Percentiles rank a stretch among this genome's conserved stretches.
phyloP scores from a whole-genome alignment of 2,888 invertebrate genomes.

The Limenitis camilla region DNA sequence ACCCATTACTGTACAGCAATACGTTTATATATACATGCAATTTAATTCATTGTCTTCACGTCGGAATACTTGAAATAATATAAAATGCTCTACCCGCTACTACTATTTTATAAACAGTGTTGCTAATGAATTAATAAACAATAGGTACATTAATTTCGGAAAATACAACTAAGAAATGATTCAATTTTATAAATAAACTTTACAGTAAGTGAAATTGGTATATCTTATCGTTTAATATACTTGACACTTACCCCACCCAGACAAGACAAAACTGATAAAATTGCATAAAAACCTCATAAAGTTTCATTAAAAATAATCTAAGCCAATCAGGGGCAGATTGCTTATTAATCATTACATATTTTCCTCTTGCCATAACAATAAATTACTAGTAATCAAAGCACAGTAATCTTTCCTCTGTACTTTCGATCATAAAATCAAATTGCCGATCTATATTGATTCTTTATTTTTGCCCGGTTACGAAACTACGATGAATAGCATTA shows the following conservation, averaged over 20 bases:
- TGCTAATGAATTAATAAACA: too few species aligned
- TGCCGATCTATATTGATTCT: slow-evolving; percentile 27
- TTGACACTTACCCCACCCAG: background rate
- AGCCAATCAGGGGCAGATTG: slow-evolving; percentile 1
- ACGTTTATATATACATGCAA: too few species aligned
- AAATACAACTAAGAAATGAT: too few species aligned
- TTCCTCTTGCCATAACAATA: slow-evolving; percentile 17
- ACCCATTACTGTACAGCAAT: too few species aligned
- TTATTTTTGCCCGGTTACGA: slow-evolving; percentile 26
- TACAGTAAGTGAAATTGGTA: too few species aligned
- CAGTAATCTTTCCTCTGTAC: slow-evolving; percentile 17
- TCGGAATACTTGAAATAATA: too few species aligned
- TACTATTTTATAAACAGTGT: too few species aligned
- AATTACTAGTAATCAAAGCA: slow-evolving; percentile 15
- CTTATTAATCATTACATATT: slow-evolving; percentile 19
- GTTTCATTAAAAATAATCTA: slow-evolving; percentile 15
- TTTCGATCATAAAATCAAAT: slow-evolving; percentile 30
- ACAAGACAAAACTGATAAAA: background rate
- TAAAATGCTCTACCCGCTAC: too few species aligned
- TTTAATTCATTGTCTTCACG: too few species aligned
- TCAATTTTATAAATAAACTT: too few species aligned
- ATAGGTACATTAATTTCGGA: too few species aligned
- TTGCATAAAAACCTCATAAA: slow-evolving; percentile 11
- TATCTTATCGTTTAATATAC: background rate
- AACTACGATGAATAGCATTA: slow-evolving; percentile 22